Evolutionary conservation across 2,888 invertebrate species (phyloP).

Genomic region (Strigamia maritima): DNA sequence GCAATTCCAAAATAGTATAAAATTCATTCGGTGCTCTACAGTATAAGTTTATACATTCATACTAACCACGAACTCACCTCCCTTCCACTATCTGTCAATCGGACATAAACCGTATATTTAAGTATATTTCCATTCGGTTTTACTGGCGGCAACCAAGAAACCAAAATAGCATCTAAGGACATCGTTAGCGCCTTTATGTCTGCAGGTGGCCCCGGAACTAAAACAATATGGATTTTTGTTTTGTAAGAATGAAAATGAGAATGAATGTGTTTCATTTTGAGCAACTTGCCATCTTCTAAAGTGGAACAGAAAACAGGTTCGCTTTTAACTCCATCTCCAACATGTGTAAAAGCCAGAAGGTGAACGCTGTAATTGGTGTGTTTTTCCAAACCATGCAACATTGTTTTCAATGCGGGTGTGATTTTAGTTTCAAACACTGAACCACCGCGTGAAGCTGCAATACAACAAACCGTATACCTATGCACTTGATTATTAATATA

Average conservation of each 20-base stretch:
- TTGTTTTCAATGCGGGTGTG: constrained; percentile 44
- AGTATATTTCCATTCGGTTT: constrained; percentile 77
- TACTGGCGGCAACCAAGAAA: constrained; percentile 78
- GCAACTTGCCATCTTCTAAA: constrained; percentile 52
- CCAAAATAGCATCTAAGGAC: constrained; percentile 75
- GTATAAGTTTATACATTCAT: background rate
- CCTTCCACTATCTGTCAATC: constrained; percentile 41
- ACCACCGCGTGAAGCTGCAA: background rate
- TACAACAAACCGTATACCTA: constrained; percentile 31
- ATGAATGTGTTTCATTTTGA: background rate
- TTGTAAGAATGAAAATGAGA: background rate
- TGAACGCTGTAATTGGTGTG: constrained; percentile 56
- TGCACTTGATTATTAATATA: constrained; percentile 32
- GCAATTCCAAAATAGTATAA: background rate
- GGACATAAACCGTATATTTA: constrained; percentile 74
- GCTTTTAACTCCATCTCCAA: constrained; percentile 55
- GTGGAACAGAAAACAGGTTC: constrained; percentile 52
- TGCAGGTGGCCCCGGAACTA: constrained; percentile 80
- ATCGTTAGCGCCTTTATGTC: constrained; percentile 78
- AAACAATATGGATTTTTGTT: constrained; percentile 35
- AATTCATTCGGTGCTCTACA: background rate
- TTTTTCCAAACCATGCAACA: constrained; percentile 50
- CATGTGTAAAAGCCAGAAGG: constrained; percentile 54
- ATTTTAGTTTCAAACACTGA: constrained; percentile 37
- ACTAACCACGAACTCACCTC: constrained; percentile 36